phyloP scores from a whole-genome alignment of 2,113 vertebrate species.

The Leptodactylus fuscus region DNA sequence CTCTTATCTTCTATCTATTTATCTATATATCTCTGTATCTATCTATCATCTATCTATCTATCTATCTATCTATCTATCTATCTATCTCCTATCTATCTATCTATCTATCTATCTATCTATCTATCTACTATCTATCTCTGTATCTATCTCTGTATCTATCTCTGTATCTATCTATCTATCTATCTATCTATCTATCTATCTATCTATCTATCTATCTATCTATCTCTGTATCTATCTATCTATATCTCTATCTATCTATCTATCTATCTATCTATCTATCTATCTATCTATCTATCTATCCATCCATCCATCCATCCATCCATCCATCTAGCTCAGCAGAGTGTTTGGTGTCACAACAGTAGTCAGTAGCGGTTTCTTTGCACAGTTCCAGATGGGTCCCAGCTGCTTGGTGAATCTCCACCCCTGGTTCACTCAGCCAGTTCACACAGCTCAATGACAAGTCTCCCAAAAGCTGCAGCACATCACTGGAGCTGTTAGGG shows the following conservation, averaged over 20 bases:
- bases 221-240: too few species aligned
- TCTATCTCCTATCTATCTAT: too few species aligned
- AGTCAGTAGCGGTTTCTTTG: conserved; percentile 76
- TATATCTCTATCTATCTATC: background rate
- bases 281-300: background rate
- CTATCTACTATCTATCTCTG: too few species aligned
- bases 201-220: too few species aligned
- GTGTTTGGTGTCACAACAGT: conserved; percentile 70
- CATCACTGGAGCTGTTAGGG: conserved; percentile 72
- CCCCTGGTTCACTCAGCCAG: conserved; percentile 73
- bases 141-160: too few species aligned
- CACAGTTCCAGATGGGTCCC: conserved; percentile 94
- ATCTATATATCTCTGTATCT: background rate
- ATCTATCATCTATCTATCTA: too few species aligned
- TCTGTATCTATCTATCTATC: too few species aligned
- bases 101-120: too few species aligned
- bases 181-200: too few species aligned
- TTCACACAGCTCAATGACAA: conserved; percentile 77
- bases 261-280: background rate
- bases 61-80: conserved; percentile 4
- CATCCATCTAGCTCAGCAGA: background rate
- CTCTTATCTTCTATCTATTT: background rate
- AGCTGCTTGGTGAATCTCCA: conserved; percentile 80
- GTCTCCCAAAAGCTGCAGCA: conserved; percentile 69
- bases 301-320: background rate